These are phyloP conservation scores for Idaea straminata DNA, from an alignment of 2,888 invertebrate species.

Conservation along the genomic window DNA sequence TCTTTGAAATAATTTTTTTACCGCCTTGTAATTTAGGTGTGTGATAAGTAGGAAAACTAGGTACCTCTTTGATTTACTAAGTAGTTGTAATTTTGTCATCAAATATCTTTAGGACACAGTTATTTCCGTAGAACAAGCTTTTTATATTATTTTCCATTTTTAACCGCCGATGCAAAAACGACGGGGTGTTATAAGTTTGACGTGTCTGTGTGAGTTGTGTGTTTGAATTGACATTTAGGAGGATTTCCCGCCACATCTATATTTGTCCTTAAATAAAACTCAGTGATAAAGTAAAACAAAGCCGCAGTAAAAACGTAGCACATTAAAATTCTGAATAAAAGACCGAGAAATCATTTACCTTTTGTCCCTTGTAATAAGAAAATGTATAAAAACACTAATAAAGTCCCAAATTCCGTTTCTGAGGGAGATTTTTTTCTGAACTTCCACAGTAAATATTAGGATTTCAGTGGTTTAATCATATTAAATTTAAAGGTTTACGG, in stretches of 20 bases:
- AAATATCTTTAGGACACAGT: too few species aligned
- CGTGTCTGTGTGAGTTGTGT: too few species aligned
- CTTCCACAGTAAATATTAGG: background rate
- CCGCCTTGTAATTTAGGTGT: background rate
- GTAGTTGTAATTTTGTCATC: too few species aligned
- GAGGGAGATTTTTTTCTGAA: background rate
- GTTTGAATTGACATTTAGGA: background rate
- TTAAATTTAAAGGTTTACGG: background rate
- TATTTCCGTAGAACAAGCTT: too few species aligned
- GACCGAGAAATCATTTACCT: background rate
- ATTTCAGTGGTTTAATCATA: conserved; percentile 1
- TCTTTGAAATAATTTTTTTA: background rate
- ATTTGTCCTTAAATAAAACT: background rate
- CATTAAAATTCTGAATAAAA: background rate
- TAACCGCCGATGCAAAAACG: too few species aligned
- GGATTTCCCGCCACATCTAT: background rate
- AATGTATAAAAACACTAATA: background rate
- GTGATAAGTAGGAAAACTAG: background rate
- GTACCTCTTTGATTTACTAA: too few species aligned
- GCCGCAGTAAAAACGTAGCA: background rate
- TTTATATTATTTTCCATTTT: too few species aligned
- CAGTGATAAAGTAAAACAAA: background rate
- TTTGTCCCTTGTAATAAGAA: conserved; percentile 1
- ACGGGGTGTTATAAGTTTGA: too few species aligned
- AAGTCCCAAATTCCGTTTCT: background rate